Evolutionary conservation across 2,797 vertebrate species (phyloP).

Genomic region (Pipistrellus pipistrellus): DNA sequence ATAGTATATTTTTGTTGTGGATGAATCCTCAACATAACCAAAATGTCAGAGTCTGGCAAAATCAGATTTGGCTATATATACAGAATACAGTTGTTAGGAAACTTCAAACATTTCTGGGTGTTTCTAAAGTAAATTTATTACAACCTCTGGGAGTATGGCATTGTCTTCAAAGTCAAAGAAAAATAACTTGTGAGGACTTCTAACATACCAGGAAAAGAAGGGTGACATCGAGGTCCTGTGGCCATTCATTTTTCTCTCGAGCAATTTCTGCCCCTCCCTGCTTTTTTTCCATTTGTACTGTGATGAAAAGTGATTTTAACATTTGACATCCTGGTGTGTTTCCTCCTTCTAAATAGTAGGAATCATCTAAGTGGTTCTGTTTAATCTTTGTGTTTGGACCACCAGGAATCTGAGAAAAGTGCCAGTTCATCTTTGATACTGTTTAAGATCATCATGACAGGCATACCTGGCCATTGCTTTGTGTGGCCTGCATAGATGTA

Average conservation of each 20-base stretch:
- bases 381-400: conserved; percentile 55
- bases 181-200: conserved; percentile 32
- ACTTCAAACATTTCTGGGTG: conserved; percentile 20
- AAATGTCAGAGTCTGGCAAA: conserved; percentile 56
- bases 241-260: not conserved
- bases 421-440: not conserved
- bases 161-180: conserved; percentile 33
- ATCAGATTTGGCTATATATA: conserved; percentile 24
- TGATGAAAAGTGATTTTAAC: conserved; percentile 74
- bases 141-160: not conserved
- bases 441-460: not conserved
- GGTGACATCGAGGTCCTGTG: not conserved
- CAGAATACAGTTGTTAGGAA: conserved; percentile 35
- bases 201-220: not conserved
- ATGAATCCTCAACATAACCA: conserved; percentile 65
- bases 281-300: conserved; percentile 52
- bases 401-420: conserved; percentile 64
- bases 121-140: conserved; percentile 51
- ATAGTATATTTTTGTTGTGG: conserved; percentile 67
- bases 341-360: conserved; percentile 67
- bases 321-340: conserved; percentile 49
- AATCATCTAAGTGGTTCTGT: conserved; percentile 40
- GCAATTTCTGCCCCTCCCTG: not conserved
- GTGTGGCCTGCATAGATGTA: accelerated
- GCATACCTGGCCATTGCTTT: not conserved